Evolutionary conservation across 2,888 invertebrate genomes (phyloP).

Genomic region (Plagiodera versicolora): DNA sequence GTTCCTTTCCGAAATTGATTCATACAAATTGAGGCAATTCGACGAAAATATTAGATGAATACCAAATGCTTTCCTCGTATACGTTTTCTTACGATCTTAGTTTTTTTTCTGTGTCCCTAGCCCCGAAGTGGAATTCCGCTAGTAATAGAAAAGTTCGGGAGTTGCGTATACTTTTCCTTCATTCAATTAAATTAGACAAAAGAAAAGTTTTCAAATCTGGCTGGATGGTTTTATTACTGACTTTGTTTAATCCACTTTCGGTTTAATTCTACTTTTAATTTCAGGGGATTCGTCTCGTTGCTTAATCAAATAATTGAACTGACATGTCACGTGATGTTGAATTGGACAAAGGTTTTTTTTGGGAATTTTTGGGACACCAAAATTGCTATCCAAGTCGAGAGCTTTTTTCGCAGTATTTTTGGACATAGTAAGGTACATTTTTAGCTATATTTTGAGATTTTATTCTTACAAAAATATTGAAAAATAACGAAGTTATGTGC

Average conservation of each 20-base stretch:
- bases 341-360: not conserved
- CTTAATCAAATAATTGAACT: slow-evolving; percentile 22
- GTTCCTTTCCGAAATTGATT: slow-evolving; percentile 30
- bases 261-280: slow-evolving; percentile 33
- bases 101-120: not conserved
- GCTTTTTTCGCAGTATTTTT: no score
- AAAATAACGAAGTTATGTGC: no score
- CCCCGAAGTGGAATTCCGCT: not conserved
- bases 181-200: slow-evolving; percentile 32
- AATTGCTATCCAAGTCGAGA: no score
- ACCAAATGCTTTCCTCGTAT: slow-evolving; percentile 12
- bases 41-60: slow-evolving; percentile 21
- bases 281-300: slow-evolving; percentile 25
- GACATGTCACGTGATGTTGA: slow-evolving; percentile 15
- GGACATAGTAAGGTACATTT: no score
- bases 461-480: no score
- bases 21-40: slow-evolving; percentile 32
- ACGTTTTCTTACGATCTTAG: not conserved
- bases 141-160: slow-evolving; percentile 25
- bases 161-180: slow-evolving; percentile 25
- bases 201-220: slow-evolving; percentile 31
- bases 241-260: slow-evolving; percentile 32
- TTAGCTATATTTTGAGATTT: no score
- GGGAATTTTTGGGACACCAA: no score
- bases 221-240: slow-evolving; percentile 33